Base-by-base conservation (phyloP, 2,888 invertebrate genomes). In the Coelogynopora nodosa region DNA sequence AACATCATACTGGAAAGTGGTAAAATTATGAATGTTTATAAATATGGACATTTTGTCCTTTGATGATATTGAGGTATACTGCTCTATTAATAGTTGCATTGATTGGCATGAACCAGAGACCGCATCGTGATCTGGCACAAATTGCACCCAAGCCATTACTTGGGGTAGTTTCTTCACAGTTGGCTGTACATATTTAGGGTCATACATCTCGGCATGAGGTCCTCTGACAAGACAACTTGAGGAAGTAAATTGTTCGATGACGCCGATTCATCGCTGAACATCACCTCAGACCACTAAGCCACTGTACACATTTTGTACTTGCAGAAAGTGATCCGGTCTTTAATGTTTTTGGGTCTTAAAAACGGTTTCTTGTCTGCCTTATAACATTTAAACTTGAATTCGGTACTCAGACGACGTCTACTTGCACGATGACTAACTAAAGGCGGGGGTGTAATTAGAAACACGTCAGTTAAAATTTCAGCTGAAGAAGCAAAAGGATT, bases 81-180 rank as follows among this genome's bases (percentile, higher is more conserved):
- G 2, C 27, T 82, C 29, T 30, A 82, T 82, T 82, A 29, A 82
- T 82, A 31, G 82, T 82, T 31, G 82, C 30, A 27, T 27, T 27
- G 29, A 2, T n/a, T 80, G 80, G 80, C 80, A 80, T 80, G 80
- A 80, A 80, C 80, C 80, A 27, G 26, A 80, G 82, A 31, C 82
- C 82, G 28, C 82, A 82, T 82, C 82, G 2, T 31, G 30, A 30
- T 31, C 2, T 18, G 13, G n/a, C 82, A 82, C 82, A 31, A 30
- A 82, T 82, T 23, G 30, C 82, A 82, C 82, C 82, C 82, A 82
- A 31, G 28, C 82, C 82, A 82, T 82, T 31, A 82, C 82, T 30
- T 82, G 10, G n/a, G 82, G 82, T 27, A 2, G 30, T 31, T 30
- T 82, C 27, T 82, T 82, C 31, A 82, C 10, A 1, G 29, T 82